phyloP scores from a whole-genome alignment of 2,113 vertebrate species.

The Corythornis cristatus region DNA sequence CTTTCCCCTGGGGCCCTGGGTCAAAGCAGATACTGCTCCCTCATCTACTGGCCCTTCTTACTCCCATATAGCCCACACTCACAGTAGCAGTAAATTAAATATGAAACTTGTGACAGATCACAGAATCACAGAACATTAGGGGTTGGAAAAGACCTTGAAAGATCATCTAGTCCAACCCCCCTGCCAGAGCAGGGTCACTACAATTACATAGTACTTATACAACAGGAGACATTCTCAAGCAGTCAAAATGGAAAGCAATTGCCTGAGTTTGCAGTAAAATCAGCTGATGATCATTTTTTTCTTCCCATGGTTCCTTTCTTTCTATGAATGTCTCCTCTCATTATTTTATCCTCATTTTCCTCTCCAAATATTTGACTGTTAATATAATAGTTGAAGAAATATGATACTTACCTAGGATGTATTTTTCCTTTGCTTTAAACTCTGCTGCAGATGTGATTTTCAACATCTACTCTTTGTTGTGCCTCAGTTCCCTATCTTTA shows the following conservation, averaged over 20 bases:
- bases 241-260: not conserved
- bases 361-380: not conserved
- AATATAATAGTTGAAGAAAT: not conserved
- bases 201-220: too few species aligned
- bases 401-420: not conserved
- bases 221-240: not conserved
- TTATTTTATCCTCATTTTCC: not conserved
- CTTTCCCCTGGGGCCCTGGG: not conserved
- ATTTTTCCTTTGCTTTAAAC: not conserved
- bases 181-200: too few species aligned
- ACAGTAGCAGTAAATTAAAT: not conserved
- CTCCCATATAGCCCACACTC: not conserved
- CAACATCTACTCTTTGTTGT: not conserved
- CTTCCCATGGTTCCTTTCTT: not conserved
- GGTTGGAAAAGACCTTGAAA: too few species aligned
- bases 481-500: not conserved
- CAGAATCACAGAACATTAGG: too few species aligned
- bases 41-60: not conserved
- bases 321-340: not conserved
- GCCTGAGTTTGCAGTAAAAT: not conserved
- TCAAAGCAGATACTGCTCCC: not conserved
- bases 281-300: not conserved
- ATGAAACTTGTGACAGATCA: not conserved
- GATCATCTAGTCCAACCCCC: too few species aligned
- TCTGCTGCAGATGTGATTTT: not conserved